Evolutionary conservation across 2,888 invertebrate genomes (phyloP).

Genomic region (Malthinus flaveolus): DNA sequence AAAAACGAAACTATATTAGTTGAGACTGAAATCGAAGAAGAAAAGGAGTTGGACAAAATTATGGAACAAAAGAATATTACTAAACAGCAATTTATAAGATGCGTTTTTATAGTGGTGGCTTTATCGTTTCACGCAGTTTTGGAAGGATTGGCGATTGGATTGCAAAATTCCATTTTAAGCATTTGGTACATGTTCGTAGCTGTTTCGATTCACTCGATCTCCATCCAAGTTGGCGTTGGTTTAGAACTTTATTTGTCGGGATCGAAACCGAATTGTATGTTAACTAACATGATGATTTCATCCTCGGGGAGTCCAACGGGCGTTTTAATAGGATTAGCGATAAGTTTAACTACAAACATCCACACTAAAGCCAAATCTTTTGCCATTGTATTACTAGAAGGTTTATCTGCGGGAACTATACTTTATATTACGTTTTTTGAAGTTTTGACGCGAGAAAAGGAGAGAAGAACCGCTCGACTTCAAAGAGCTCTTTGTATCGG

Average conservation of each 20-base stretch:
- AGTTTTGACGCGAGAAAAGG: constrained; percentile 74
- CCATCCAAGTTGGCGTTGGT: constrained; percentile 81
- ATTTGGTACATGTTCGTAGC: constrained; percentile 66
- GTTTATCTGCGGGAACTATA: constrained; percentile 74
- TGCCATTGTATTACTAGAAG: constrained; percentile 52
- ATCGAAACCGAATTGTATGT: constrained; percentile 47
- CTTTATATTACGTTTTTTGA: constrained; percentile 79
- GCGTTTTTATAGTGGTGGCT: constrained; percentile 61
- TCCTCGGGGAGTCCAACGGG: constrained; percentile 58
- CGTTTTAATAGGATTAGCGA: constrained; percentile 54
- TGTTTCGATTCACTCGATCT: constrained; percentile 78
- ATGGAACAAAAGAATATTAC: constrained; percentile 39
- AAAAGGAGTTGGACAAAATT: constrained; percentile 37
- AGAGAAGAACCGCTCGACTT: constrained; percentile 56
- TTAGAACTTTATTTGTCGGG: constrained; percentile 64
- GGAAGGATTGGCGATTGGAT: constrained; percentile 81
- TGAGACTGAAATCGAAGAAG: constrained; percentile 4
- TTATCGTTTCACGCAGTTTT: constrained; percentile 77
- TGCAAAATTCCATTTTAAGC: constrained; percentile 67
- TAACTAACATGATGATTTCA: constrained; percentile 54
- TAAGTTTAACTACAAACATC: constrained; percentile 51
- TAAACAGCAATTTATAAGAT: constrained; percentile 50
- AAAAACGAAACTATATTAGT: constrained; percentile 23
- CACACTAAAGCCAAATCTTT: constrained; percentile 43
- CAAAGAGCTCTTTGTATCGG: constrained; percentile 49